Percentiles rank a stretch among this genome's conserved stretches.
Conservation (phyloP, 2,113 vertebrate species). For the Paramormyrops kingsleyae region DNA sequence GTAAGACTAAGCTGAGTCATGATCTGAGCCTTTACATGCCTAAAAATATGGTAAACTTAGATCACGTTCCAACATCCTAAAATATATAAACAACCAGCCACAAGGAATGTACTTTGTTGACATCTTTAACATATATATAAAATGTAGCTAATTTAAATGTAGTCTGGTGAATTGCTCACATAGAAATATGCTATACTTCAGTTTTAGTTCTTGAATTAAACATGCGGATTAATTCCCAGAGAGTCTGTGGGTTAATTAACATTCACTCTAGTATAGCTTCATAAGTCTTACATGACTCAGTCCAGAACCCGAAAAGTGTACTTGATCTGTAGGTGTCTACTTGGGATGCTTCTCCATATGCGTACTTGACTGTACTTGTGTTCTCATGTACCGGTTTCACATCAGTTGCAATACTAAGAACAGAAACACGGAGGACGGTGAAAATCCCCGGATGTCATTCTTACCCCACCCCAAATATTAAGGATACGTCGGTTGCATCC, state of each 20-base stretch:
- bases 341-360: neutral
- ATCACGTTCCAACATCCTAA: neutral
- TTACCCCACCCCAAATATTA: no score
- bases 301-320: neutral
- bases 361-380: neutral
- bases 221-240: neutral
- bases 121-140: neutral
- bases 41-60: neutral
- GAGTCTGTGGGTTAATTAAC: neutral
- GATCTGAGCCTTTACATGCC: neutral
- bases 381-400: no score
- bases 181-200: neutral
- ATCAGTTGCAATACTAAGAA: no score
- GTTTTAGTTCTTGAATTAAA: neutral
- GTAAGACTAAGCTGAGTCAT: slow-evolving; percentile 50
- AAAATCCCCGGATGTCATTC: no score
- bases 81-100: neutral
- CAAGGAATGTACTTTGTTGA: neutral
- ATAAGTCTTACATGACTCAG: neutral
- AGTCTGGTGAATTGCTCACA: neutral
- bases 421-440: no score
- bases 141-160: neutral
- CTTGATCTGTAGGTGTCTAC: neutral
- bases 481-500: no score
- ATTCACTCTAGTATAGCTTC: neutral